Base-by-base conservation (phyloP, 2,113 vertebrate species). In the Chrysochloris asiatica region DNA sequence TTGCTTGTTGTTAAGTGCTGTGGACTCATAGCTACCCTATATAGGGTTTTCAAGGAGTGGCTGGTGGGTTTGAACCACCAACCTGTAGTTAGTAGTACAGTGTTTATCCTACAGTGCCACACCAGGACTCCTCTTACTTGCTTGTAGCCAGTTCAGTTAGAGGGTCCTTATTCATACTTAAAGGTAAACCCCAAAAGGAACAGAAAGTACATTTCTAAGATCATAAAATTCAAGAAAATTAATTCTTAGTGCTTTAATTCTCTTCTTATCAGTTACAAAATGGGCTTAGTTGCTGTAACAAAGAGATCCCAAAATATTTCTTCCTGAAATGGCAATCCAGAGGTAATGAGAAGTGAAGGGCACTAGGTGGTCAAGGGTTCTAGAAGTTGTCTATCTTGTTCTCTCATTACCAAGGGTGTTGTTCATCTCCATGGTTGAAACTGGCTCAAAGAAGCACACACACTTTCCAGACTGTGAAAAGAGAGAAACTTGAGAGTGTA, bases 1-100 rank as follows among this genome's bases (percentile, higher is more conserved):
- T 80, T 71, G 59, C 50, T 92, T 81, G 48, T 17, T 94, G 50
- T n/a, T n/a, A n/a, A n/a, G n/a, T n/a, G n/a, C n/a, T n/a, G n/a
- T n/a, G n/a, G n/a, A n/a, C n/a, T n/a, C n/a, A n/a, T n/a, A n/a
- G n/a, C n/a, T n/a, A n/a, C n/a, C n/a, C n/a, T n/a, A n/a, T n/a
- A n/a, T n/a, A n/a, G n/a, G n/a, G n/a, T n/a, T n/a, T n/a, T n/a
- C n/a, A n/a, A n/a, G n/a, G n/a, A n/a, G n/a, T n/a, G n/a, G n/a
- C n/a, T n/a, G n/a, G n/a, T n/a, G n/a, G n/a, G n/a, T n/a, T n/a
- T n/a, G n/a, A n/a, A n/a, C n/a, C n/a, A n/a, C n/a, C n/a, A n/a
- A n/a, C n/a, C n/a, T n/a, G n/a, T n/a, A n/a, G n/a, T n/a, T n/a
- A n/a, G n/a, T n/a, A n/a, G n/a, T n/a, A n/a, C n/a, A n/a, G n/a